Evolutionary conservation across 2,888 invertebrate genomes (phyloP).

Genomic region (Embidobia sp.): DNA sequence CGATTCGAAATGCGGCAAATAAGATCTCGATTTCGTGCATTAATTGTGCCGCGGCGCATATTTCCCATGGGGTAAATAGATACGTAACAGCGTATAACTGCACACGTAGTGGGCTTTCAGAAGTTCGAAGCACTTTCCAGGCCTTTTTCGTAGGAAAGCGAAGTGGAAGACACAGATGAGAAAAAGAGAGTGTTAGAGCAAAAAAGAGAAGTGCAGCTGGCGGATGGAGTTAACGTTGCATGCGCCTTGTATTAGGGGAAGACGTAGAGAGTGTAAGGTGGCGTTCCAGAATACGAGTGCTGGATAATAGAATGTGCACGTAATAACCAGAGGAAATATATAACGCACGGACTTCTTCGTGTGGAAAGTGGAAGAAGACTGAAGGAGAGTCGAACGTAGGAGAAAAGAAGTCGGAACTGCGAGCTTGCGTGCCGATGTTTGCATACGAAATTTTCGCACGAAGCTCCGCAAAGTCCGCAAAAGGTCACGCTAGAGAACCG

Average conservation of each 20-base stretch:
- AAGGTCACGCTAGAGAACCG: slow-evolving; percentile 38
- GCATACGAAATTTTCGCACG: slow-evolving; percentile 70
- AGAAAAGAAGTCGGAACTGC: slow-evolving; percentile 68
- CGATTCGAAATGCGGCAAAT: slow-evolving; percentile 73
- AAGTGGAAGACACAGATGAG: slow-evolving; percentile 56
- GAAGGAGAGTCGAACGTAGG: slow-evolving; percentile 78
- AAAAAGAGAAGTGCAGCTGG: slow-evolving; percentile 40
- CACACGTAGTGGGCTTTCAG: slow-evolving; percentile 69
- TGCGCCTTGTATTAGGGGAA: slow-evolving; percentile 65
- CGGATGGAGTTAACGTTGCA: slow-evolving; percentile 69
- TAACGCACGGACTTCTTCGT: slow-evolving; percentile 66
- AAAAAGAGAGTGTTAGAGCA: slow-evolving; percentile 35
- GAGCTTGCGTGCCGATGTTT: slow-evolving; percentile 66
- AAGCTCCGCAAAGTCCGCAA: slow-evolving; percentile 53
- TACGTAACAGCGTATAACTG: slow-evolving; percentile 58
- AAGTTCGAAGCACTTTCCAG: slow-evolving; percentile 67
- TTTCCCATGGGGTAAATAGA: slow-evolving; percentile 77
- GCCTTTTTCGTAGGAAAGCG: slow-evolving; percentile 51
- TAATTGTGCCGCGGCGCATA: slow-evolving; percentile 76
- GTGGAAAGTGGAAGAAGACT: slow-evolving; percentile 71
- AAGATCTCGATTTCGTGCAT: slow-evolving; percentile 79
- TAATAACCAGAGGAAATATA: slow-evolving; percentile 75
- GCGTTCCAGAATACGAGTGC: slow-evolving; percentile 67
- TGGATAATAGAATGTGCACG: slow-evolving; percentile 78
- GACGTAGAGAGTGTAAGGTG: slow-evolving; percentile 61